phyloP scores from a whole-genome alignment of 2,113 vertebrate genomes.

The Burhinus bistriatus region DNA sequence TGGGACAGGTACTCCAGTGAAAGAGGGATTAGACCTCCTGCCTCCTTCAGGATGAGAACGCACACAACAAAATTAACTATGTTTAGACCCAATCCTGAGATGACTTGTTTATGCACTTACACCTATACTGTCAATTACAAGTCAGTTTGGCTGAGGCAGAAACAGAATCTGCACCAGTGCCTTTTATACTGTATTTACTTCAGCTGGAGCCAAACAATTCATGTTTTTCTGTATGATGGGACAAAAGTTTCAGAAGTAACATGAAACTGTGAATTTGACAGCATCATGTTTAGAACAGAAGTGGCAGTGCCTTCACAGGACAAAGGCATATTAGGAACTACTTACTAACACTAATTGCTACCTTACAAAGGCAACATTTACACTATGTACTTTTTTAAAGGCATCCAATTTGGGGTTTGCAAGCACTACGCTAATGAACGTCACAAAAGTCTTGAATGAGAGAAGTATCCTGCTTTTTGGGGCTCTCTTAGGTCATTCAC shows the following conservation, averaged over 20 bases:
- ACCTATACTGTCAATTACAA: neutral
- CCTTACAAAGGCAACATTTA: neutral
- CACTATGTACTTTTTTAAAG: neutral
- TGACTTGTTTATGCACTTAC: neutral
- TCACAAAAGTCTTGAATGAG: neutral
- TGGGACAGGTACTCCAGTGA: neutral
- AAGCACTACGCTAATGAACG: rapidly evolving
- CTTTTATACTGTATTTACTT: neutral
- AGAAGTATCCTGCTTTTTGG: neutral
- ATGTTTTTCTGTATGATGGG: neutral
- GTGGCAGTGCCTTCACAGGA: neutral
- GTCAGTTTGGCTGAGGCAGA: neutral
- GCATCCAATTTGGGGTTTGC: neutral
- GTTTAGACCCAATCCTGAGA: neutral
- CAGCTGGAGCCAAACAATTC: neutral
- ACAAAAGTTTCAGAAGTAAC: neutral
- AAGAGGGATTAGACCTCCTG: neutral
- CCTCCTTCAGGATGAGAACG: neutral
- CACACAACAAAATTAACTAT: neutral
- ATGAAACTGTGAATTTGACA: neutral
- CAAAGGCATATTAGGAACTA: neutral
- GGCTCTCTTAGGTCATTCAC: neutral
- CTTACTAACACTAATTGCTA: neutral
- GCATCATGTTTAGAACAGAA: neutral
- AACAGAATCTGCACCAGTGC: neutral